Base-by-base conservation (phyloP, 2,888 invertebrate species). In the Malacosoma neustria region DNA sequence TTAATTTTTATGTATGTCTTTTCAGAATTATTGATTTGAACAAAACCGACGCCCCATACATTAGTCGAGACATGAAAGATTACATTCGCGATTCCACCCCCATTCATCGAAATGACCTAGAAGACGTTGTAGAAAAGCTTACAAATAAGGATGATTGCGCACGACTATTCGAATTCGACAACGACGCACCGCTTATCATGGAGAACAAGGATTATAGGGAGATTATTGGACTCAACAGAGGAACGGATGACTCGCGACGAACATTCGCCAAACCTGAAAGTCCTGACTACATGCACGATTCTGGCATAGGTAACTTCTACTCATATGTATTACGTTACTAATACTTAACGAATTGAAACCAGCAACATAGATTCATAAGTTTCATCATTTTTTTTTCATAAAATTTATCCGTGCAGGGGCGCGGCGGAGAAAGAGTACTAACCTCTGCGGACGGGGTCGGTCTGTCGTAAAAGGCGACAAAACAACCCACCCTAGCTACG, bases 141-240 rank as follows among this genome's bases (percentile, higher is more conserved):
- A 72, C 77, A 1, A 71, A 69, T 55, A 77, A 80, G 48, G 86
- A 82, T 32, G 86, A 85, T 45, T 87, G 86, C 61, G 74, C 86
- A 33, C 65, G 82, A 34, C 65, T 87, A 30, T 87, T 89, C 57
- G 89, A 88, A 58, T 89, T 89, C 56, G 89, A 89, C 50, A 88
- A 88, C 54, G 86, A 87, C 51, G 84, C 85, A 2, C 85, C 85
- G 0, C 67, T 84, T 14, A 87, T 89, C 31, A 71, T 80, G 70
- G 86, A 84, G 49, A 81, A 81, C 38, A 81, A 80, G 54, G 86
- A 86, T 42, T 85, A 80, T 38, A 63, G 81, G 37, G 81, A 82
- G 57, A 80, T 85, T 43, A 73, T 85, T 30, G 79, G 79, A 32
- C 72, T 81, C 46, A 87, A 87, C 54, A 80, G 81, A 71, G 77